Base-by-base conservation (phyloP, 2,797 vertebrate species). In the Crocodylus rhombifer region DNA sequence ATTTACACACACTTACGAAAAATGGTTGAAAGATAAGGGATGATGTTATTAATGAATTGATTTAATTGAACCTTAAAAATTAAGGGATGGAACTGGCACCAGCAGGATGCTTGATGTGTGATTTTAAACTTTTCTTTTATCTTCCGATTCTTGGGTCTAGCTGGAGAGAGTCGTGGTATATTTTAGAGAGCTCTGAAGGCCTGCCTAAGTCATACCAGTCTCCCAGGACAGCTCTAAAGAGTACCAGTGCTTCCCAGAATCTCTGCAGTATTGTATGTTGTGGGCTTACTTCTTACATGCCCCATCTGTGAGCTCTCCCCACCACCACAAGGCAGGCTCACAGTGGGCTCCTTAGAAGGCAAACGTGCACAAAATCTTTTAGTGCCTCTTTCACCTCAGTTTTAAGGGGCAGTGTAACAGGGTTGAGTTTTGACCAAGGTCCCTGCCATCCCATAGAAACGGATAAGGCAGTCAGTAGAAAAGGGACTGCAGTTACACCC, bases 191-290 rank as follows among this genome's bases (percentile, higher is more conserved):
- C 8, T 73, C 21, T 14, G 65, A 33, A 67, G 42, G 4, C 11
- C 14, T 65, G 61, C 61, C 16, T 26, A 61, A 80, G 2, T 4
- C 28, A 16, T 13, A 21, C 17, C 1, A 82, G 14, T 6, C 30
- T 69, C 30, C 17, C 14, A 17, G 18, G 2, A 81, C 20, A 71
- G 2, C 20, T 18, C 4, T 36, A 36, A 80, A 0, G 1, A 8
- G 6, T 55, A 58, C 3, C 58, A 80, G 9, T 4, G 69, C 12
- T 64, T 21, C 76, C 33, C 28, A 82, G 58, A 67, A 67, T 5
- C 2, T 63, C 6, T 20, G 55, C 2, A 55, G 25, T 20, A 21
- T 21, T 69, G 10, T 69, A 16, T 7, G 12, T 17, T 36, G 11
- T 23, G 67, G 67, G 23, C 1, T 61, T 5, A 51, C 62, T 84